Base-by-base conservation (phyloP, 2,888 invertebrate genomes). In the Opisthograptis luteolata region DNA sequence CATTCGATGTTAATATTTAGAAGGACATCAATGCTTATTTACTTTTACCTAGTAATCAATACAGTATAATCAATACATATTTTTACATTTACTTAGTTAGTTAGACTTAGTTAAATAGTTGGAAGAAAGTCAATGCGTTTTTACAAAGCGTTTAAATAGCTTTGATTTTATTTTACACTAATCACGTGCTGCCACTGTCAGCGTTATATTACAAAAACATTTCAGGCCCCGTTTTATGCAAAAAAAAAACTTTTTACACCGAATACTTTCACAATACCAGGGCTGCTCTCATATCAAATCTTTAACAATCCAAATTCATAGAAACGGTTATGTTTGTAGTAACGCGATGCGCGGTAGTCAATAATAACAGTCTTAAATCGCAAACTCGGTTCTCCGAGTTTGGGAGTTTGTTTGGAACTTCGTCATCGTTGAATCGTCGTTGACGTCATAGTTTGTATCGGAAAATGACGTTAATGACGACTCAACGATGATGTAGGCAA, bases 71-170 rank as follows among this genome's bases (percentile, higher is more conserved):
- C n/a, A 17, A 24, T 25, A 40, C 27, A 39, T 40, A 46, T 10
- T 27, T 46, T 9, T n/a, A 25, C 6, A 34, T 19, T 10, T 17
- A 36, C 7, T 15, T 15, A 5, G n/a, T 22, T 20, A 34, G 14
- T 34, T 10, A 24, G 15, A 5, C 13, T 22, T 20, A 34, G 14
- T 34, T 10, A 22, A 30, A n/a, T 20, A 12, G 17, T 12, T 27
- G 4, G 7, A 22, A 22, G 6, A 15, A 24, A 24, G 13, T 25
- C 7, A 36, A 17, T 3, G 47, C 47, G 10, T 22, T 40, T 19
- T 12, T 40, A 47, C 46, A 47, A 47, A 40, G 47, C 47, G 12
- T 19, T 36, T 9, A 14, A 19, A 15, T 15, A 27, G n/a, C 14
- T 24, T 30, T 9, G 19, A 20, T 20, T 28, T 28, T 20, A 27